Conservation (phyloP, 2,888 invertebrate species). For the Nephrotoma appendiculata region DNA sequence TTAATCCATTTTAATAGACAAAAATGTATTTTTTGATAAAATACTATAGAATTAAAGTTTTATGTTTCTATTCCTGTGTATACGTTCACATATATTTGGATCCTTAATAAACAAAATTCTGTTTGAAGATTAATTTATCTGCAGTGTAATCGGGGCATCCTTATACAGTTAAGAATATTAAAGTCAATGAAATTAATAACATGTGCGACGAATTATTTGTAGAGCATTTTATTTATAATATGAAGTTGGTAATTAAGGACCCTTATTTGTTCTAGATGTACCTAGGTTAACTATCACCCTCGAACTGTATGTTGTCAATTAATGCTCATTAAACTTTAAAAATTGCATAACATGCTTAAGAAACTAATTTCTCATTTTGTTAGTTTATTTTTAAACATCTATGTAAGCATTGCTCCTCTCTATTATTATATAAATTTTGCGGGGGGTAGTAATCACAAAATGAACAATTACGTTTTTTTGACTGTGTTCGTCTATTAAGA, state of each 20-base stretch:
- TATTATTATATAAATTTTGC: background rate
- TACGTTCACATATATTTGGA: background rate
- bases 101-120: background rate
- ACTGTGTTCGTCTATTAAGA: background rate
- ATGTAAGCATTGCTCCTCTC: background rate
- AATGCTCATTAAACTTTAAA: background rate
- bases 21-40: background rate
- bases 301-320: background rate
- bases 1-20: background rate
- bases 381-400: background rate
- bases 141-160: background rate
- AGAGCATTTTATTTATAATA: background rate
- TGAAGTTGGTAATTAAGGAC: background rate
- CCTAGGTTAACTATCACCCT: background rate
- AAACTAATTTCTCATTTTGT: background rate
- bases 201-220: background rate
- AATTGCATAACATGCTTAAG: background rate
- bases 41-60: background rate
- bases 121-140: background rate
- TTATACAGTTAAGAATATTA: background rate
- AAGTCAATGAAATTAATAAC: background rate
- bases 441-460: background rate
- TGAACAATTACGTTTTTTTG: background rate
- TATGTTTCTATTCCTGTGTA: background rate
- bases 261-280: background rate